Evolutionary conservation across 1,140 invertebrate genomes (phyloP).

Genomic region (Lucilia sericata): DNA sequence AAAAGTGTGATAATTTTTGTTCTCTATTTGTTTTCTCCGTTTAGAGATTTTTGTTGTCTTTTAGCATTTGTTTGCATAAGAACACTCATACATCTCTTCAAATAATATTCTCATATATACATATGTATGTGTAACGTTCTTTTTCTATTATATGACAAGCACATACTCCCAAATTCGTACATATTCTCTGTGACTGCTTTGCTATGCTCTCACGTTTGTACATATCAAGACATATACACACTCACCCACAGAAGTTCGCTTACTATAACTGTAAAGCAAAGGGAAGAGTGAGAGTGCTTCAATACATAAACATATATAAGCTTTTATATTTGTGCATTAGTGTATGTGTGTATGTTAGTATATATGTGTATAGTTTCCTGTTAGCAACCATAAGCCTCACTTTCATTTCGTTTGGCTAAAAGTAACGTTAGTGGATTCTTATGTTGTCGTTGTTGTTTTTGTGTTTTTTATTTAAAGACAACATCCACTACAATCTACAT

Average conservation of each 20-base stretch:
- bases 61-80: constrained; percentile 20
- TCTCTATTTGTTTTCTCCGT: neutral
- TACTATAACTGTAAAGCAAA: neutral
- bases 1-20: neutral
- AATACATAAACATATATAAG: neutral
- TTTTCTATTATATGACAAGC: neutral
- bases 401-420: neutral
- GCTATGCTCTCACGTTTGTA: neutral
- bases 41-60: constrained; percentile 24
- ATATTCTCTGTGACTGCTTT: neutral
- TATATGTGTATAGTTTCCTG: neutral
- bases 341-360: neutral
- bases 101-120: constrained; percentile 18
- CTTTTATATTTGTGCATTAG: too few species aligned
- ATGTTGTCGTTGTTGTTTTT: neutral
- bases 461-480: neutral
- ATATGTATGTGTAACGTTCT: neutral
- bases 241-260: too few species aligned
- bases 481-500: neutral
- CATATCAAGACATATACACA: neutral
- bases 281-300: neutral
- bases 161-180: neutral
- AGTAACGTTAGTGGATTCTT: neutral
- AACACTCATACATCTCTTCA: constrained; percentile 11
- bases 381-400: neutral